Conservation (phyloP, 2,888 invertebrate genomes). For the Punctoribates punctum region DNA sequence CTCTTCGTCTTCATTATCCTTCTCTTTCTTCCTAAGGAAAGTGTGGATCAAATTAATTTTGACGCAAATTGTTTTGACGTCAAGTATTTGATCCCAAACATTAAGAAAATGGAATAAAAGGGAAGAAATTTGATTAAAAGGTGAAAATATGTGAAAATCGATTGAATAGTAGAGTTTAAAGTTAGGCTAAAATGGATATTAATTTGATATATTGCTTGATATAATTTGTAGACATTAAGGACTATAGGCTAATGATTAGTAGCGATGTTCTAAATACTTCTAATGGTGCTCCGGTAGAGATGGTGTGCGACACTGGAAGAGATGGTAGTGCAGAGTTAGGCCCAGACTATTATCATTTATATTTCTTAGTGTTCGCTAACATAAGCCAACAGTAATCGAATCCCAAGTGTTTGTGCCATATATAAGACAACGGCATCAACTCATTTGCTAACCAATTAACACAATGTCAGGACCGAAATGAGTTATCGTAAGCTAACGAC, state of each 20-base stretch:
- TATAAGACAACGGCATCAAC: slow-evolving; percentile 27
- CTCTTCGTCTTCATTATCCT: too few relatives aligned
- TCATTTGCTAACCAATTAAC: slow-evolving; percentile 39
- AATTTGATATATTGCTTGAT: slow-evolving; percentile 19
- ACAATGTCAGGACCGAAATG: slow-evolving; percentile 38
- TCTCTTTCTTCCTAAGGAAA: too few relatives aligned
- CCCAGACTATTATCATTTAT: slow-evolving; percentile 35
- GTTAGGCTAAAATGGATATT: neutral
- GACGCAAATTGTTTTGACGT: too few relatives aligned
- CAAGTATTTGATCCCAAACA: too few relatives aligned
- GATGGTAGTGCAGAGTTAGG: neutral
- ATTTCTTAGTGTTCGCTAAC: slow-evolving; percentile 28
- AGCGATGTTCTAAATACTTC: slow-evolving; percentile 14
- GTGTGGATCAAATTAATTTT: too few relatives aligned
- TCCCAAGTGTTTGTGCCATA: slow-evolving; percentile 12
- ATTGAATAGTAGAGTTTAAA: neutral
- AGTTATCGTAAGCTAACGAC: slow-evolving; percentile 38
- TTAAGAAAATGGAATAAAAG: too few relatives aligned
- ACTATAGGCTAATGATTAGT: slow-evolving; percentile 26
- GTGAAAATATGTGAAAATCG: neutral
- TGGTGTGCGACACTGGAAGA: neutral
- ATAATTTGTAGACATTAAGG: slow-evolving; percentile 24
- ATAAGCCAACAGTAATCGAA: slow-evolving; percentile 27
- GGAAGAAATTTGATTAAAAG: neutral
- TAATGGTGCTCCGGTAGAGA: neutral